phyloP scores from a whole-genome alignment of 2,113 vertebrate genomes.

The Irena cyanogastra region DNA sequence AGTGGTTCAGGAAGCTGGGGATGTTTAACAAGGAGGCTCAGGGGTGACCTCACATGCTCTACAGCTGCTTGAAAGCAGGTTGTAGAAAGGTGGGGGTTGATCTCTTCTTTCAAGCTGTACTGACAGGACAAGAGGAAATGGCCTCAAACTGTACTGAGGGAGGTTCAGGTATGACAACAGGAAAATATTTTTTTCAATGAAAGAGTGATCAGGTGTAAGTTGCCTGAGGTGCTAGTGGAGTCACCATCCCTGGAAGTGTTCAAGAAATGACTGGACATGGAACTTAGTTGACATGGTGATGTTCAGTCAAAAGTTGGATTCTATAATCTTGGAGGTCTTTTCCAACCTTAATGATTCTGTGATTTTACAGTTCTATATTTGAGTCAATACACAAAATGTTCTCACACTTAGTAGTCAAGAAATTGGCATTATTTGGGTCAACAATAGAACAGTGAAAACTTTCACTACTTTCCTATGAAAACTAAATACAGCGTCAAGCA shows the following conservation, averaged over 20 bases:
- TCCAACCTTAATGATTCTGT: background rate
- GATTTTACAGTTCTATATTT: background rate
- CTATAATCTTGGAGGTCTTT: background rate
- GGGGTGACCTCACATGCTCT: background rate
- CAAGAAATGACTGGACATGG: background rate
- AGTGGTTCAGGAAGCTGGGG: background rate
- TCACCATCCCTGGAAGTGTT: background rate
- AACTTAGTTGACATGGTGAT: background rate
- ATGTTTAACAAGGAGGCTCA: background rate
- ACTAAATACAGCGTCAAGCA: background rate
- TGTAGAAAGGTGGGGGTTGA: accelerated
- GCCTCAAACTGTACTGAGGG: background rate
- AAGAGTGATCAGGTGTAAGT: background rate
- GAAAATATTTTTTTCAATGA: background rate
- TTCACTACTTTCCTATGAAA: background rate
- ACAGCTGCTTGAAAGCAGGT: background rate
- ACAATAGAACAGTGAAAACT: background rate
- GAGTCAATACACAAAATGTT: background rate
- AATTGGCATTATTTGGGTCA: background rate
- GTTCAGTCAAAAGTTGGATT: background rate
- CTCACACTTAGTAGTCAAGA: background rate
- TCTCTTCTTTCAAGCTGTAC: background rate
- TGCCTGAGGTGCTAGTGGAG: background rate
- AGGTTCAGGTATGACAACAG: background rate
- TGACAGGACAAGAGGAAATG: background rate